Conservation (phyloP, 2,113 vertebrate species). For the Promerops cafer region DNA sequence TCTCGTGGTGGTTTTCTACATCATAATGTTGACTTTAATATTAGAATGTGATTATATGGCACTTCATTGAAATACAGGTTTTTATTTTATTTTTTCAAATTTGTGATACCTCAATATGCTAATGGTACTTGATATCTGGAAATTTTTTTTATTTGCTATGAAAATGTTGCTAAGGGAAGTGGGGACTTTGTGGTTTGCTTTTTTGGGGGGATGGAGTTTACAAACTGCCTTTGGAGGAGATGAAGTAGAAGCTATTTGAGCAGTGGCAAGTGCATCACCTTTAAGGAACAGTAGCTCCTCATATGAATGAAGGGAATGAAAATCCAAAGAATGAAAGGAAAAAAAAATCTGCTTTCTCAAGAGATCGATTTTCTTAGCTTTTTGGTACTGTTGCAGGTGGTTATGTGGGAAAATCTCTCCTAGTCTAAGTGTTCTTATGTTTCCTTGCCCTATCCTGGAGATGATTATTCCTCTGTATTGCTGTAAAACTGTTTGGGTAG, state of each 20-base stretch:
- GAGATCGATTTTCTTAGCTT: not conserved
- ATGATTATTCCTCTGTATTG: not conserved
- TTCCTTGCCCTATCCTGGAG: not conserved
- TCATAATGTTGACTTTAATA: not conserved
- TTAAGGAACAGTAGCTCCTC: not conserved
- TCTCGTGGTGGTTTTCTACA: not conserved
- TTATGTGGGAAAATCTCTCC: not conserved
- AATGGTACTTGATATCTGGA: not conserved
- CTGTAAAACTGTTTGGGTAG: not conserved
- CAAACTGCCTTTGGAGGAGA: not conserved
- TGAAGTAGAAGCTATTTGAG: not conserved
- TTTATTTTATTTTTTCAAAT: not conserved
- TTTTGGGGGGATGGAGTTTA: fast-evolving
- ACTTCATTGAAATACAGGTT: not conserved
- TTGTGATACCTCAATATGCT: not conserved
- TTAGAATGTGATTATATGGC: not conserved
- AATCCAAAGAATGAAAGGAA: not conserved
- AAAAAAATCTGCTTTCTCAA: not conserved
- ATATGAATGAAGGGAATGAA: not conserved
- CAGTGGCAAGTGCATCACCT: not conserved
- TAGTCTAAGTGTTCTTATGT: not conserved
- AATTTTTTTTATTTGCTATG: not conserved
- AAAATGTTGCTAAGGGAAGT: not conserved
- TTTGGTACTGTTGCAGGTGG: not conserved
- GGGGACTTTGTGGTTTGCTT: not conserved